These are phyloP conservation scores for Axis porcinus DNA, from an alignment of 2,113 vertebrate genomes.

Conservation along the genomic window DNA sequence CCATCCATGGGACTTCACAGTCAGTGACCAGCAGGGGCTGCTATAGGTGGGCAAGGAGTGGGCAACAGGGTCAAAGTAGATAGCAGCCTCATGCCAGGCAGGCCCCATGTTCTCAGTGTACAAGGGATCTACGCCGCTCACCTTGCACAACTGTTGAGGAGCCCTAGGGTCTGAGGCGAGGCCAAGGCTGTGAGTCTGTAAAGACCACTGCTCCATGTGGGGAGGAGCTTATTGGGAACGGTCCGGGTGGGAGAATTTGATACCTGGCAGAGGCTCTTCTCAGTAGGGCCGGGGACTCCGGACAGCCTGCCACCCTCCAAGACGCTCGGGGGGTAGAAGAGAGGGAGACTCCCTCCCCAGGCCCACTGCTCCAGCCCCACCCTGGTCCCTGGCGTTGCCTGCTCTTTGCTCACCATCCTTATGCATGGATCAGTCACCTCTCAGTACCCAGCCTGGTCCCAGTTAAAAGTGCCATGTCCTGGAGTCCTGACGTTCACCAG, in stretches of 20 bases:
- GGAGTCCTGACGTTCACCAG: fast-evolving
- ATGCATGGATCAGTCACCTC: too few relatives aligned
- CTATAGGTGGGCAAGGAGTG: neutral
- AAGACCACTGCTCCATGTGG: fast-evolving
- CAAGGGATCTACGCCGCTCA: fast-evolving
- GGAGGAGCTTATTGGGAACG: neutral
- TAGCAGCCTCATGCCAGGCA: fast-evolving
- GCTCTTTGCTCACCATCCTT: neutral
- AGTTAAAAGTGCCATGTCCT: too few relatives aligned
- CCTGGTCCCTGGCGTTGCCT: fast-evolving
- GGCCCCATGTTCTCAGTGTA: neutral
- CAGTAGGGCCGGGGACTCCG: neutral
- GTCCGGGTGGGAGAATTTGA: fast-evolving
- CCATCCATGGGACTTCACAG: fast-evolving
- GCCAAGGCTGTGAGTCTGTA: neutral
- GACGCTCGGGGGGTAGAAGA: neutral
- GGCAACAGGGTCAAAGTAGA: neutral
- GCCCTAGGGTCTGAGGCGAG: fast-evolving
- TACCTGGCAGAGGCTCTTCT: neutral
- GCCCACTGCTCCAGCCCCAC: neutral
- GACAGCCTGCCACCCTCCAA: neutral
- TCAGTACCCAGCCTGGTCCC: neutral
- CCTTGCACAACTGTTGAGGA: fast-evolving
- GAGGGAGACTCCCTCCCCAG: fast-evolving
- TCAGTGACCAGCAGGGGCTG: neutral